phyloP scores from a whole-genome alignment of 2,113 vertebrate genomes.

The Pterocles burchelli region DNA sequence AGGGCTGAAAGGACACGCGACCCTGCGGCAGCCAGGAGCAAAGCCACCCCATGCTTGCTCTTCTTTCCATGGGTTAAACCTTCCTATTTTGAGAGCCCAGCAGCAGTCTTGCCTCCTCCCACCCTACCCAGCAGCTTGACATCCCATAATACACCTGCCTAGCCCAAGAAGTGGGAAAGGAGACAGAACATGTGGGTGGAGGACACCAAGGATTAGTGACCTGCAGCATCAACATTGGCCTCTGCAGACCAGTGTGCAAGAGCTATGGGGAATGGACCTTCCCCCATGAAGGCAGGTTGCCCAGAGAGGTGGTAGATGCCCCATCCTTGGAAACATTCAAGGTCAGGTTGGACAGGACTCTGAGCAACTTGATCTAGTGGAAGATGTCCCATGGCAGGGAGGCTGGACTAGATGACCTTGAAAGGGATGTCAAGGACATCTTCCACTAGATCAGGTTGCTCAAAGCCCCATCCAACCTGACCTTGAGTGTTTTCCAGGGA shows the following conservation, averaged over 20 bases:
- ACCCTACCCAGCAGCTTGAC: background rate
- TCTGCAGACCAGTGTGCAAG: background rate
- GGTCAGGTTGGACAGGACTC: too few species aligned
- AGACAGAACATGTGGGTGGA: background rate
- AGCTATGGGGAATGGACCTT: background rate
- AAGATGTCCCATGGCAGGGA: too few species aligned
- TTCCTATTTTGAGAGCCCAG: background rate
- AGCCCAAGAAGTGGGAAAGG: background rate
- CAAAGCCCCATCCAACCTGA: background rate
- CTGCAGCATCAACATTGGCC: background rate
- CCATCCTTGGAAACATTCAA: too few species aligned
- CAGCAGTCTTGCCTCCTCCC: background rate
- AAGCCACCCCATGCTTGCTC: background rate
- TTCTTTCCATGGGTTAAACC: background rate
- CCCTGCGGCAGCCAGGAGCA: background rate
- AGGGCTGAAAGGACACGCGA: background rate
- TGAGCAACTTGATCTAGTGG: too few species aligned
- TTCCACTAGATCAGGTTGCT: background rate
- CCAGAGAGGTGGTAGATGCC: too few species aligned
- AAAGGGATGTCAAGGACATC: background rate
- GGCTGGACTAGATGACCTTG: too few species aligned
- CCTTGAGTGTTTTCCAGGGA: background rate
- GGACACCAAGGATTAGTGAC: background rate
- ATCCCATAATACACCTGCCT: background rate
- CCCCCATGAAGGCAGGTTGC: background rate